Evolutionary conservation across 2,797 vertebrate genomes (phyloP), one percentile per base, ranked within the genome.

Genomic region (Kryptolebias ocellatus): DNA sequence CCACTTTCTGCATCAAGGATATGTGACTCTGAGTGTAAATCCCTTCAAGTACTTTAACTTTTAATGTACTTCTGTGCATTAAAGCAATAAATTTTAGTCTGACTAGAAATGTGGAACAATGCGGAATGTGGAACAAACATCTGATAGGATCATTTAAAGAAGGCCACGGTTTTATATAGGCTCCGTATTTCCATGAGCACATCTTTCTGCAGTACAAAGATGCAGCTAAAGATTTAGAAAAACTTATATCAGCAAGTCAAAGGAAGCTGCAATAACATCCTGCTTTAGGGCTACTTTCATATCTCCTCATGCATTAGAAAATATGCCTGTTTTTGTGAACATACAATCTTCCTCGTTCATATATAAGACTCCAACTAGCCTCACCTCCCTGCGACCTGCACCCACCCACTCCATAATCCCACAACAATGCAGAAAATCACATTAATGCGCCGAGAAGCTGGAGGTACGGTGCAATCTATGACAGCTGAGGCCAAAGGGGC

Each of bases 381-480:
- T 58, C 54, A 80, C 78, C 72, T 42, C 83, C 60, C 47, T 17
- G 29, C 42, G 55, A 44, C 54, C 57, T 63, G 44, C 56, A 52
- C 61, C 79, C 60, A 60, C 77, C 72, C 74, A 55, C 72, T 20
- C 28, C n/a, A 69, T 89, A 89, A 90, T 90, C 86, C 77, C 46
- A 69, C 74, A 80, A 90, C 89, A 90, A 87, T 86, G 80, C 72
- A 55, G 62, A 81, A 80, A 83, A 83, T 78, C 2, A 86, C 77
- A 80, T 81, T 81, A 86, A 85, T 67, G 62, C 74, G 76, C 68
- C 51, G 64, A 76, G 83, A 80, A 85, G 52, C 70, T 63, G 63
- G 64, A 65, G 68, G 72, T 74, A 80, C 70, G 70, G n/a, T 54
- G 34, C 63, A 78, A 80, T 79, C 87, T 78, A 86, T 89, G 74